Conservation (phyloP, 2,113 vertebrate species). For the Leptosomus discolor region DNA sequence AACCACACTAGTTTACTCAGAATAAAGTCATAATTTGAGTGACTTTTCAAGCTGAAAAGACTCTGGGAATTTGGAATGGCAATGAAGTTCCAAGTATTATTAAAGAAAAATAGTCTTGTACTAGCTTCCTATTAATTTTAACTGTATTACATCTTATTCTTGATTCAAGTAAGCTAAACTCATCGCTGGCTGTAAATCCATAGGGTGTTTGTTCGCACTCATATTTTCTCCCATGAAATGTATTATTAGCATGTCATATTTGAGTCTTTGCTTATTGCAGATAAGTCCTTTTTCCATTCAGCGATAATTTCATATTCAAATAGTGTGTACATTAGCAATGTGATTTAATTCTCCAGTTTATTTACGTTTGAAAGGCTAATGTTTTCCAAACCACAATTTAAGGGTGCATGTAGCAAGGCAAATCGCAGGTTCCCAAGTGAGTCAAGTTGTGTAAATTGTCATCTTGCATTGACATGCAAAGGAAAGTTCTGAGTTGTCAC, state of each 20-base stretch:
- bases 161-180: conserved; percentile 29
- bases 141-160: background rate
- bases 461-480: background rate
- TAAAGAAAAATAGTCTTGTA: background rate
- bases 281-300: conserved; percentile 25
- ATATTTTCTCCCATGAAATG: conserved; percentile 31
- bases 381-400: conserved; percentile 1
- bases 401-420: background rate
- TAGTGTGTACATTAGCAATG: background rate
- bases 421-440: background rate
- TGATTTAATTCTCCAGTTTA: conserved; percentile 30
- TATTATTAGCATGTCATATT: conserved; percentile 33
- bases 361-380: conserved; percentile 22
- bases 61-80: background rate
- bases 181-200: conserved; percentile 24
- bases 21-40: conserved; percentile 13
- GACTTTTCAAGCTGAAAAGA: conserved; percentile 13
- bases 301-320: background rate
- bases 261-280: conserved; percentile 21
- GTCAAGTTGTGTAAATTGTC: background rate
- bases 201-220: conserved; percentile 15
- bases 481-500: background rate
- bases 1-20: background rate
- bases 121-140: conserved; percentile 35
- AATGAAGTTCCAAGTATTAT: background rate